A percentile compares a stretch with the other conserved stretches of the same genome.
Conservation (phyloP, 1,140 invertebrate genomes). For the Trichonephila clavipes region DNA sequence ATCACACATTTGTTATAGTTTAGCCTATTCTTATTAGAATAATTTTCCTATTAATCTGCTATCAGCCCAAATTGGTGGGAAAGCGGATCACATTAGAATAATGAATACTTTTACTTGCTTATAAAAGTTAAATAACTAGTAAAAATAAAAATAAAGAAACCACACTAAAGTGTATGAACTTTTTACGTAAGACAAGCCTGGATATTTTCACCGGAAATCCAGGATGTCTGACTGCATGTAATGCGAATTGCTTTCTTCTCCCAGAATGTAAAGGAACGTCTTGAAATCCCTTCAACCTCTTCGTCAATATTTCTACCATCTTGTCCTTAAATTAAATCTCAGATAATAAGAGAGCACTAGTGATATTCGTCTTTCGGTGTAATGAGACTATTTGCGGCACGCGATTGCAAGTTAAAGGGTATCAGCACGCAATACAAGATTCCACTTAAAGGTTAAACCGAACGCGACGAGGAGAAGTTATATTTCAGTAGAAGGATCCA, state of each 20-base stretch:
- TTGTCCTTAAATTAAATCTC: slow-evolving; percentile 58
- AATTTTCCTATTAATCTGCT: too few species aligned
- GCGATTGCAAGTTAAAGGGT: slow-evolving; percentile 29
- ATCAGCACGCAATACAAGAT: neutral
- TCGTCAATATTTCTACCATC: neutral
- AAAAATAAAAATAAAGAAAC: too few species aligned
- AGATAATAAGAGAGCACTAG: slow-evolving; percentile 30
- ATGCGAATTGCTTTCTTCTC: neutral
- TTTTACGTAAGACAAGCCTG: too few species aligned
- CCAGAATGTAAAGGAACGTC: neutral
- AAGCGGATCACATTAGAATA: too few species aligned
- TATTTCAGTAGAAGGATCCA: neutral
- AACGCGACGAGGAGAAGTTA: neutral
- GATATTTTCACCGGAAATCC: too few species aligned
- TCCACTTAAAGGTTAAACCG: neutral
- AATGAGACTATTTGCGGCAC: slow-evolving; percentile 36
- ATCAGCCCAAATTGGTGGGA: too few species aligned
- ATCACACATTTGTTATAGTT: too few species aligned
- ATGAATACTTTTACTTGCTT: too few species aligned
- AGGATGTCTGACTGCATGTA: neutral
- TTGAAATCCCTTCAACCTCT: neutral
- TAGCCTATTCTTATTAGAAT: too few species aligned
- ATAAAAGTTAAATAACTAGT: too few species aligned
- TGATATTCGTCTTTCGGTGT: slow-evolving; percentile 49
- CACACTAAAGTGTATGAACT: too few species aligned